These are phyloP conservation scores for Hirtodrosophila histrioides DNA, from an alignment of 2,888 invertebrate species.

Conservation along the genomic window DNA sequence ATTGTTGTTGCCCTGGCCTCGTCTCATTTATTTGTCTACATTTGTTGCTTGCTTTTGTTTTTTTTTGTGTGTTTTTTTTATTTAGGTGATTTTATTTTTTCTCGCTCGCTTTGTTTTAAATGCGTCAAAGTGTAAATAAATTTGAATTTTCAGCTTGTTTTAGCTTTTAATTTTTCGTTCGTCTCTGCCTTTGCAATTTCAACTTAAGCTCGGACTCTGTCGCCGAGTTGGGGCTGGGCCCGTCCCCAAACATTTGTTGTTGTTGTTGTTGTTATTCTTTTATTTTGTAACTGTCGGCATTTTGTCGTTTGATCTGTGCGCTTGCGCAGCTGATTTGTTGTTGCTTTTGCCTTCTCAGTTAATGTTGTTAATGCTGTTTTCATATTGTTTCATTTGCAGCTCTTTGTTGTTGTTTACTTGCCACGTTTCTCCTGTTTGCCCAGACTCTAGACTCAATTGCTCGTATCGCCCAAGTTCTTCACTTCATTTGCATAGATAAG, in stretches of 20 bases:
- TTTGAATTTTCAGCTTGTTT: constrained; percentile 81
- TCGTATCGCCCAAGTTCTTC: constrained; percentile 19
- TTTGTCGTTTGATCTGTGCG: constrained; percentile 75
- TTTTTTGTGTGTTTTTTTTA: constrained; percentile 18
- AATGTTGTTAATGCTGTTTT: constrained; percentile 68
- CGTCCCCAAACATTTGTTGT: constrained; percentile 11
- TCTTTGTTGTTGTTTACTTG: constrained; percentile 64
- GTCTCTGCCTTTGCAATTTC: constrained; percentile 58
- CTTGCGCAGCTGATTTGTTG: constrained; percentile 80
- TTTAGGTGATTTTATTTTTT: constrained; percentile 39
- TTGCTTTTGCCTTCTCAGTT: constrained; percentile 46
- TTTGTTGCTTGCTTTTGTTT: constrained; percentile 37
- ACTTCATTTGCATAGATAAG: constrained; percentile 58
- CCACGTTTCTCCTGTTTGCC: constrained; percentile 48
- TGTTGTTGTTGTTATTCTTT: not conserved
- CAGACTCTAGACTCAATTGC: constrained; percentile 55
- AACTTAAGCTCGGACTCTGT: constrained; percentile 33
- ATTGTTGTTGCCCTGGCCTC: constrained; percentile 40
- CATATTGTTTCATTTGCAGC: constrained; percentile 73
- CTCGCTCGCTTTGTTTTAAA: constrained; percentile 76
- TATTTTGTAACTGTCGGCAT: constrained; percentile 54
- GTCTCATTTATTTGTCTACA: constrained; percentile 75
- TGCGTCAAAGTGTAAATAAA: constrained; percentile 81
- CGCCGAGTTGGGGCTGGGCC: constrained; percentile 17
- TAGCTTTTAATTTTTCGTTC: constrained; percentile 64